Base-by-base conservation (phyloP, 2,888 invertebrate species). In the Drosophila ezoana region DNA sequence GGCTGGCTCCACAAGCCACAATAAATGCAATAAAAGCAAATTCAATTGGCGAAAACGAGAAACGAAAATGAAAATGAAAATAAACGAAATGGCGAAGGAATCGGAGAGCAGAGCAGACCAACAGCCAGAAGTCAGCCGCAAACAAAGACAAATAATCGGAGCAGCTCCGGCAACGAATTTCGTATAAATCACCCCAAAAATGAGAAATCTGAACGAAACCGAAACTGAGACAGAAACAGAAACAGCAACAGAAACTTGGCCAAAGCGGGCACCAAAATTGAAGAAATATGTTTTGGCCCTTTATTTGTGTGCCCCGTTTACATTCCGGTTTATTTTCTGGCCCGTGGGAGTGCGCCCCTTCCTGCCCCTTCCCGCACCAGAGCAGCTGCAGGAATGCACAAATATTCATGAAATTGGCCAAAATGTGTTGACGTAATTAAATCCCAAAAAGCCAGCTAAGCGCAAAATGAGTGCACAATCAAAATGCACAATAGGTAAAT, bases 1-100 rank as follows among this genome's bases (percentile, higher is more conserved):
- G 62, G 28, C 23, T 28, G 62, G 28, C 23, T 28, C 72, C 72
- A 51, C 57, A 52, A 52, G 44, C 86, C 74, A 44, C 83, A 86
- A 86, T 79, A 86, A 86, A 86, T 83, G 81, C 82, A 87, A 84
- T 84, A 87, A 84, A 82, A 84, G 73, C 80, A 84, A 87, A 87
- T 87, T 87, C 87, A 84, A 84, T 84, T 80, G 82, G 81, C 73
- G 67, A 77, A 52, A 51, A 51, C 14, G 49, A 49, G 37, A 66
- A 70, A 53, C 48, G 54, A 72, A 47, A 53, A 52, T 51, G 35
- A 47, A 53, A 62, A 43, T 52, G 35, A 38, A 16, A 43, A 59
- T 11, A 49, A 37, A 49, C 41, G 40, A 43, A 40, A 44, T 40
- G 9, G 48, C 9, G 18, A 38, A 40, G 35, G 18, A 38, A 40